phyloP scores from a whole-genome alignment of 2,888 invertebrate species.

The Xanthia icteritia region DNA sequence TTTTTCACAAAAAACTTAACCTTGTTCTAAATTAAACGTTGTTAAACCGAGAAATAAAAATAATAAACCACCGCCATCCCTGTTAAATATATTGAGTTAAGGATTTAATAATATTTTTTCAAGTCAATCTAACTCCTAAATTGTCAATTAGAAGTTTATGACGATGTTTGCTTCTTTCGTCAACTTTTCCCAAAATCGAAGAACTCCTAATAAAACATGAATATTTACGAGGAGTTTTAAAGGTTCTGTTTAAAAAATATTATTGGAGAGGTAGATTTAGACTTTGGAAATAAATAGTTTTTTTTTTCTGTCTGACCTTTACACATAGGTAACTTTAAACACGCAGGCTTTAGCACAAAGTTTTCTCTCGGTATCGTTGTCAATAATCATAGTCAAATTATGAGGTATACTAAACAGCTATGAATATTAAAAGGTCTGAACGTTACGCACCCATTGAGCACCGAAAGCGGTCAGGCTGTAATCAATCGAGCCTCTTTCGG shows the following conservation, averaged over 20 bases:
- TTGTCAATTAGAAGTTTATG: constrained; percentile 76
- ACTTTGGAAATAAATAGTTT: background rate
- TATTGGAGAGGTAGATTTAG: background rate
- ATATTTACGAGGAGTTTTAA: constrained; percentile 7
- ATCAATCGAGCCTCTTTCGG: constrained; percentile 27
- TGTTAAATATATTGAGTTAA: constrained; percentile 64
- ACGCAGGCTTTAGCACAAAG: background rate
- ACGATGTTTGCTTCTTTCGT: constrained; percentile 61
- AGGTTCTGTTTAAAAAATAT: background rate
- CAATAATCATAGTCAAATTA: background rate
- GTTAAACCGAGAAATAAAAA: constrained; percentile 29
- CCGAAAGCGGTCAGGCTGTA: constrained; percentile 10
- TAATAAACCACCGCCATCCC: constrained; percentile 20
- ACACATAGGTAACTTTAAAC: no score
- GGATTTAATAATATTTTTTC: constrained; percentile 64
- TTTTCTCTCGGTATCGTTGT: background rate
- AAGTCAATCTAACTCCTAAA: constrained; percentile 70
- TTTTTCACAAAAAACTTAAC: background rate
- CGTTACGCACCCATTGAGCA: constrained; percentile 1
- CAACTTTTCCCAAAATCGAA: constrained; percentile 51
- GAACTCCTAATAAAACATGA: constrained; percentile 13
- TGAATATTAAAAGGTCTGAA: constrained; percentile 1
- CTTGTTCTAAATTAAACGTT: constrained; percentile 46
- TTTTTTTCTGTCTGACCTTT: background rate
- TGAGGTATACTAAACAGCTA: background rate